These are phyloP conservation scores for Epistrophe eligans DNA, from an alignment of 2,888 invertebrate genomes.

Conservation along the genomic window DNA sequence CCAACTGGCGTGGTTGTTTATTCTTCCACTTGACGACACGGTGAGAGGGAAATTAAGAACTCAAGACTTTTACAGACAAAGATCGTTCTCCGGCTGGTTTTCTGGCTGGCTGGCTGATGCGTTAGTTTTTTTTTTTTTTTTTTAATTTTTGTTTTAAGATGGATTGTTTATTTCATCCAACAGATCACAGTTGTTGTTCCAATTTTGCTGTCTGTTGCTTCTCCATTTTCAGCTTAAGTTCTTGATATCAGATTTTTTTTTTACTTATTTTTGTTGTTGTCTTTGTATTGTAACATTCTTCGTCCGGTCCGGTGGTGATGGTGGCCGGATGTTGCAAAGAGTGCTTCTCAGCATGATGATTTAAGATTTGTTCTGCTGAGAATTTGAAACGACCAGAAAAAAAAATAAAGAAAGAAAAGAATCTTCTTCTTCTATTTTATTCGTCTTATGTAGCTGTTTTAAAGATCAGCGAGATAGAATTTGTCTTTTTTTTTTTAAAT, in stretches of 20 bases:
- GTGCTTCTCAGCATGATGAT: conserved; percentile 68
- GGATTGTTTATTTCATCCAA: conserved; percentile 70
- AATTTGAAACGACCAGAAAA: not conserved
- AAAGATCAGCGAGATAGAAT: conserved; percentile 30
- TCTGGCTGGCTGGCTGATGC: not conserved
- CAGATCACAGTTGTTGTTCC: conserved; percentile 58
- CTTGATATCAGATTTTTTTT: conserved; percentile 2
- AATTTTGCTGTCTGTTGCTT: conserved; percentile 67
- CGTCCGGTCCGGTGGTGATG: conserved; percentile 39
- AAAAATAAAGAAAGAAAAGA: not conserved
- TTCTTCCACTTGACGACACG: conserved; percentile 72
- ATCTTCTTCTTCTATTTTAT: conserved; percentile 6
- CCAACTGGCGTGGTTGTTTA: conserved; percentile 70
- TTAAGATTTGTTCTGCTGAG: conserved; percentile 37
- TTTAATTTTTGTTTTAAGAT: conserved; percentile 18
- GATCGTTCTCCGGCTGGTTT: conserved; percentile 5
- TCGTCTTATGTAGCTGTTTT: conserved; percentile 13
- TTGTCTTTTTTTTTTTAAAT: not conserved
- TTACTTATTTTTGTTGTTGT: not conserved
- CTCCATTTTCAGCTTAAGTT: conserved; percentile 49
- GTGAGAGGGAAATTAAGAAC: conserved; percentile 72
- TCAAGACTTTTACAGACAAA: conserved; percentile 35
- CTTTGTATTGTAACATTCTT: conserved; percentile 21
- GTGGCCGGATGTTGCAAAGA: conserved; percentile 73
- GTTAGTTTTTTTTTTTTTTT: conserved; percentile 7